phyloP scores from a whole-genome alignment of 2,113 vertebrate species.

The Tricholaema leucomelas region DNA sequence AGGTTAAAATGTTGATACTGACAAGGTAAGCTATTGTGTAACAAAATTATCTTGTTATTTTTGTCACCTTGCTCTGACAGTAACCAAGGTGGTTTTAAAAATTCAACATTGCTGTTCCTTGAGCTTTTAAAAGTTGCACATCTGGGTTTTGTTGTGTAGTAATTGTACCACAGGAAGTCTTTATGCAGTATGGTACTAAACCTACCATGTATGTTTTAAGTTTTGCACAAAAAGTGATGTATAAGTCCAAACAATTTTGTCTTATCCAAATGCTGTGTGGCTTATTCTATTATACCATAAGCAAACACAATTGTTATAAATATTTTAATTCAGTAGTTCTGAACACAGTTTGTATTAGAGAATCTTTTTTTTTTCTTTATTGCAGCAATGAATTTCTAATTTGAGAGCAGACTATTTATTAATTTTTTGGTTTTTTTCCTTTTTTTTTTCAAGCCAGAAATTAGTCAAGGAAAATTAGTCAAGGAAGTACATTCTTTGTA shows the following conservation, averaged over 20 bases:
- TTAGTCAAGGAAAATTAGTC: not conserved
- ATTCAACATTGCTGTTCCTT: not conserved
- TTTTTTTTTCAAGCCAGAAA: slow-evolving; percentile 22
- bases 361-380: not conserved
- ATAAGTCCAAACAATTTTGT: not conserved
- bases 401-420: not conserved
- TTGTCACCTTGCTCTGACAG: not conserved
- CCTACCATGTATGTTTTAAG: not conserved
- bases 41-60: not conserved
- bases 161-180: slow-evolving; percentile 7
- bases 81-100: not conserved
- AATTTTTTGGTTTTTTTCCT: slow-evolving; percentile 32
- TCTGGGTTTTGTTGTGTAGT: slow-evolving; percentile 5
- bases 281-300: not conserved
- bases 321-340: not conserved
- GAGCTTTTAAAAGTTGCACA: not conserved
- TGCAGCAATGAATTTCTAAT: not conserved
- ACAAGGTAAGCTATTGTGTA: not conserved
- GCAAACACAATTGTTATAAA: not conserved
- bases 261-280: not conserved
- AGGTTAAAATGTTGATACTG: not conserved
- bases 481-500: not conserved
- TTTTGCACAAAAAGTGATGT: not conserved
- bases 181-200: not conserved
- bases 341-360: not conserved